Conservation (phyloP, 64 coral and sea anemone genomes). For the Porites australiensis region DNA sequence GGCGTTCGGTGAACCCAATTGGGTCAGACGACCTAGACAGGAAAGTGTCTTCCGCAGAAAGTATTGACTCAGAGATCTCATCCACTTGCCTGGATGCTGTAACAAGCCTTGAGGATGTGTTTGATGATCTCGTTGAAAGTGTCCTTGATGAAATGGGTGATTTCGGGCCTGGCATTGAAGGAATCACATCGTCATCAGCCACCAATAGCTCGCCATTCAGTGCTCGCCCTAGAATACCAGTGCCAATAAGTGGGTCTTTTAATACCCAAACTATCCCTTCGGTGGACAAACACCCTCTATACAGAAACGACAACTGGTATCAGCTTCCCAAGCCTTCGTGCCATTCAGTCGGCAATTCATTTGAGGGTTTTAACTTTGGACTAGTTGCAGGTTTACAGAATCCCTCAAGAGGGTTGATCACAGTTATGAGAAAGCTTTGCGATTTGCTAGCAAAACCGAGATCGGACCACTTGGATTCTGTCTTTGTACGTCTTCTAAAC, state of each 20-base stretch:
- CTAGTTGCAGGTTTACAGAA: not conserved
- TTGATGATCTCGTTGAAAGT: not conserved
- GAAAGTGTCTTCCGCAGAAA: not conserved
- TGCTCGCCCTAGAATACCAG: not conserved
- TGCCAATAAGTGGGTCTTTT: not conserved
- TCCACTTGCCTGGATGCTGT: not conserved
- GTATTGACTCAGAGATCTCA: not conserved
- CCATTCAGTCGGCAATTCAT: not conserved
- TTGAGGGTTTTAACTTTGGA: slow-evolving; percentile 14
- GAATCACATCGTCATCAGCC: not conserved
- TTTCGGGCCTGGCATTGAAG: not conserved
- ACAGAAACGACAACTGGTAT: not conserved
- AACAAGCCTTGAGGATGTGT: slow-evolving; percentile 17
- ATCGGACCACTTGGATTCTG: slow-evolving; percentile 18
- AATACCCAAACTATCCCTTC: too few species aligned
- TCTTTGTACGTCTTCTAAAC: slow-evolving; percentile 38
- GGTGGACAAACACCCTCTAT: not conserved
- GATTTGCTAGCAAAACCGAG: slow-evolving; percentile 41
- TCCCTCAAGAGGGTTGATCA: slow-evolving; percentile 13
- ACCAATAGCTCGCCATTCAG: not conserved
- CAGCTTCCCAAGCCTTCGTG: not conserved
- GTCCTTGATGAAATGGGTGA: slow-evolving; percentile 26
- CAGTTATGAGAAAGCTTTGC: slow-evolving; percentile 37
- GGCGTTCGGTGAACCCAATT: not conserved
- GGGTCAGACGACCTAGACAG: slow-evolving; percentile 12